Conservation (phyloP, 2,797 vertebrate species). For the Enteromius argenteus region DNA sequence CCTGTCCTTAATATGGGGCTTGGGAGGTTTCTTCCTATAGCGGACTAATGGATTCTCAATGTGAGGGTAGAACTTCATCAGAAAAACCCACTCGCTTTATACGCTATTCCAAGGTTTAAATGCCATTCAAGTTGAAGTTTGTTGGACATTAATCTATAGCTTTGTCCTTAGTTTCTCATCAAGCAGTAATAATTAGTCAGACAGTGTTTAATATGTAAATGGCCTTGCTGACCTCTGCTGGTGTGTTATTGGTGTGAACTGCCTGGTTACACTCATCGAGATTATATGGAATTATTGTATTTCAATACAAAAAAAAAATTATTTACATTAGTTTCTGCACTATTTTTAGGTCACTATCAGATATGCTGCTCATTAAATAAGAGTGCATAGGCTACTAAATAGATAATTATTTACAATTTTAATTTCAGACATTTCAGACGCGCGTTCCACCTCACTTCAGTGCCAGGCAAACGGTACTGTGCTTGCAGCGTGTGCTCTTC, state of each 20-base stretch:
- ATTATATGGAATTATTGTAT: neutral
- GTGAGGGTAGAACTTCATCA: conserved; percentile 60
- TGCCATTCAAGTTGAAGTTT: conserved; percentile 33
- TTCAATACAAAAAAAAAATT: neutral
- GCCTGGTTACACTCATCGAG: neutral
- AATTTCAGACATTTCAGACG: too few relatives aligned
- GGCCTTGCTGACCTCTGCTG: conserved; percentile 74
- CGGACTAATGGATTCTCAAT: conserved; percentile 70
- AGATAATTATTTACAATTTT: neutral
- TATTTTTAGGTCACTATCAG: neutral
- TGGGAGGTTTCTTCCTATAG: conserved; percentile 60
- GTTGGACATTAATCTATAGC: neutral
- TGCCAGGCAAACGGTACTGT: too few relatives aligned
- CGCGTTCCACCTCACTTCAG: too few relatives aligned
- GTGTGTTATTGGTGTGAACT: conserved; percentile 29
- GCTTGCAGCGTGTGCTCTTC: too few relatives aligned
- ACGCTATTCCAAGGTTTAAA: conserved; percentile 8
- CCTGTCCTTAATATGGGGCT: conserved; percentile 54
- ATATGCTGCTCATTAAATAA: neutral
- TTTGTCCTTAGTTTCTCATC: neutral
- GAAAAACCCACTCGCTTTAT: conserved; percentile 37
- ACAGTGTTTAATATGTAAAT: conserved; percentile 37
- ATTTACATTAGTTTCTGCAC: neutral
- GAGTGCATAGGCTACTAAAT: neutral
- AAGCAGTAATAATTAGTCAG: neutral